These are phyloP conservation scores for Nycticryphes semicollaris DNA, from an alignment of 2,113 vertebrate genomes.

Conservation along the genomic window DNA sequence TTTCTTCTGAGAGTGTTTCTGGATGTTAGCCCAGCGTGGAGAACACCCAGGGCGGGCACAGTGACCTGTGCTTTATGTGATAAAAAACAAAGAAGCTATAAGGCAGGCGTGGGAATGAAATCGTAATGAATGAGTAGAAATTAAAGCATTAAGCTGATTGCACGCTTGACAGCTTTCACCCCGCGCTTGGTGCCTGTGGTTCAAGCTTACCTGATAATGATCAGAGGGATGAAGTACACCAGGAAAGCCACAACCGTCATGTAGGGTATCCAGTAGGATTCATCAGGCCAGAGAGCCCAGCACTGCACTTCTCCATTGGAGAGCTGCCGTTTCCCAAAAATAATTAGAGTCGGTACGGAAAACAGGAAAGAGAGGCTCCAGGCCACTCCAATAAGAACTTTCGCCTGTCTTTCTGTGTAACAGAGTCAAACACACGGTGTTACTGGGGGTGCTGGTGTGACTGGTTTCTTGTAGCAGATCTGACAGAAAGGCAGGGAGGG, in stretches of 20 bases:
- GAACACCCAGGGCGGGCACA: neutral
- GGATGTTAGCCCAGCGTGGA: neutral
- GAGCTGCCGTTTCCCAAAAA: conserved; percentile 79
- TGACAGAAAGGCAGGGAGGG: neutral
- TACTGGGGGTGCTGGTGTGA: neutral
- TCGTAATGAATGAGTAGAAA: neutral
- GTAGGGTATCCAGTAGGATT: conserved; percentile 81
- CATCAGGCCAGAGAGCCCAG: conserved; percentile 81
- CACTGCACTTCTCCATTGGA: conserved; percentile 79
- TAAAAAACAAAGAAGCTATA: neutral
- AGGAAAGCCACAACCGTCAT: conserved; percentile 80
- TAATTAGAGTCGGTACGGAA: conserved; percentile 79
- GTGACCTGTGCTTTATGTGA: accelerated
- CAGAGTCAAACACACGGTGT: conserved; percentile 15
- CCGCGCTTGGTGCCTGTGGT: accelerated
- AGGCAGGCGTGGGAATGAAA: neutral
- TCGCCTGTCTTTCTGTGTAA: conserved; percentile 78
- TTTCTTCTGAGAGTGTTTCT: neutral
- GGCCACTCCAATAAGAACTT: conserved; percentile 73
- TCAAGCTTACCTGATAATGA: conserved; percentile 78
- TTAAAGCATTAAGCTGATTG: neutral
- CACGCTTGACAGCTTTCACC: neutral
- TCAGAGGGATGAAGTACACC: conserved; percentile 81
- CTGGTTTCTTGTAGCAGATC: neutral
- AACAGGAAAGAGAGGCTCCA: conserved; percentile 81